Evolutionary conservation across 2,888 invertebrate genomes (phyloP).

Genomic region (Drosophila ustulata): DNA sequence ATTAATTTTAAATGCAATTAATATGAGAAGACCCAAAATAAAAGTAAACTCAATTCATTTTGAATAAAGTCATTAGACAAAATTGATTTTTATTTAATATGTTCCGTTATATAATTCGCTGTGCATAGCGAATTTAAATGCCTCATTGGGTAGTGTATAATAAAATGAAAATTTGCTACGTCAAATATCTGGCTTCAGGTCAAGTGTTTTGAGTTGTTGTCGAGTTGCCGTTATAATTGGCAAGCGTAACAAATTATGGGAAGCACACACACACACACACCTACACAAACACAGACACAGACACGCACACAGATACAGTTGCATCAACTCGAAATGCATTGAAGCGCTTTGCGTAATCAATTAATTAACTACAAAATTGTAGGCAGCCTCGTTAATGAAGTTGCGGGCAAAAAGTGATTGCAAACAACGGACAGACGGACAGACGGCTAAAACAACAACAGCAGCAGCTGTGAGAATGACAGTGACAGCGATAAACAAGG

Average conservation of each 20-base stretch:
- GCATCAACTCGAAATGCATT: conserved; percentile 53
- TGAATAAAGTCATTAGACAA: too few relatives aligned
- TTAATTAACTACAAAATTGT: conserved; percentile 72
- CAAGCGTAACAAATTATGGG: conserved; percentile 67
- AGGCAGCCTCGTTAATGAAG: conserved; percentile 64
- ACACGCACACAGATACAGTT: not conserved
- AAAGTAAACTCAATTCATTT: too few relatives aligned
- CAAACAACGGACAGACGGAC: conserved; percentile 30
- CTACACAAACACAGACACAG: not conserved
- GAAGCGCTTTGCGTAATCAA: conserved; percentile 71
- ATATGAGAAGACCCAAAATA: not conserved
- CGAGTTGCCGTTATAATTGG: conserved; percentile 58
- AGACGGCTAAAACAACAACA: not conserved
- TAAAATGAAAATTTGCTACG: conserved; percentile 16
- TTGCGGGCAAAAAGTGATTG: conserved; percentile 56
- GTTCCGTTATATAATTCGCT: not conserved
- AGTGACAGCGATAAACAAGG: conserved; percentile 16
- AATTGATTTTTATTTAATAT: not conserved
- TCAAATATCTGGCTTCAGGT: conserved; percentile 35
- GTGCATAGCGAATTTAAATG: not conserved
- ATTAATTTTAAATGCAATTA: not conserved
- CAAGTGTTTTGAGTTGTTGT: conserved; percentile 41
- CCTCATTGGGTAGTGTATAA: not conserved
- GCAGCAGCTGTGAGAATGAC: not conserved
- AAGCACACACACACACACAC: conserved; percentile 9